phyloP scores from a whole-genome alignment of 2,797 vertebrate species.

The Catharus ustulatus region DNA sequence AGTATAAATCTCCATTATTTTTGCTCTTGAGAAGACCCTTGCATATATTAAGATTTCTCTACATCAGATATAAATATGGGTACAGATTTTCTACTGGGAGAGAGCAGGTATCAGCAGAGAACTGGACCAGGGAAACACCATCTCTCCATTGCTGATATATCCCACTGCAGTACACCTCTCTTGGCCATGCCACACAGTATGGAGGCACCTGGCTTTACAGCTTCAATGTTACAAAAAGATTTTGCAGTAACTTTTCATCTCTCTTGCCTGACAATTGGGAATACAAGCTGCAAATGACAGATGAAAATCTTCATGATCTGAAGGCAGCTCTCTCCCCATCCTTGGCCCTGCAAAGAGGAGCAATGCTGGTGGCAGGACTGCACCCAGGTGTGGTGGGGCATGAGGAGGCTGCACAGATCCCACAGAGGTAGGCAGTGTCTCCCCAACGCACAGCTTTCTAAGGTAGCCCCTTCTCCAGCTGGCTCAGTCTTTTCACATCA shows the following conservation, averaged over 20 bases:
- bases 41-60: neutral
- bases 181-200: neutral
- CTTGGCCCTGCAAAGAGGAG: neutral
- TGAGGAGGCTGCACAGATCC: neutral
- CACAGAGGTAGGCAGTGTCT: neutral
- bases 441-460: neutral
- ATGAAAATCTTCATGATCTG: neutral
- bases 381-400: neutral
- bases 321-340: neutral
- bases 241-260: neutral
- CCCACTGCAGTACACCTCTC: neutral
- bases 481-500: neutral
- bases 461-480: neutral
- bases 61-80: neutral
- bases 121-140: neutral
- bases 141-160: neutral
- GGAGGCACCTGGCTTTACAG: neutral
- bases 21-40: neutral
- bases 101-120: neutral
- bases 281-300: neutral
- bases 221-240: neutral
- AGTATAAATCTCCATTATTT: neutral
- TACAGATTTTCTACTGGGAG: neutral
- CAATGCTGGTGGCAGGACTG: neutral
- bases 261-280: neutral